A percentile compares a stretch with the other conserved stretches of the same genome.
These are phyloP conservation scores for Bambusicola thoracicus DNA, from an alignment of 2,113 vertebrate species.

Conservation along the genomic window DNA sequence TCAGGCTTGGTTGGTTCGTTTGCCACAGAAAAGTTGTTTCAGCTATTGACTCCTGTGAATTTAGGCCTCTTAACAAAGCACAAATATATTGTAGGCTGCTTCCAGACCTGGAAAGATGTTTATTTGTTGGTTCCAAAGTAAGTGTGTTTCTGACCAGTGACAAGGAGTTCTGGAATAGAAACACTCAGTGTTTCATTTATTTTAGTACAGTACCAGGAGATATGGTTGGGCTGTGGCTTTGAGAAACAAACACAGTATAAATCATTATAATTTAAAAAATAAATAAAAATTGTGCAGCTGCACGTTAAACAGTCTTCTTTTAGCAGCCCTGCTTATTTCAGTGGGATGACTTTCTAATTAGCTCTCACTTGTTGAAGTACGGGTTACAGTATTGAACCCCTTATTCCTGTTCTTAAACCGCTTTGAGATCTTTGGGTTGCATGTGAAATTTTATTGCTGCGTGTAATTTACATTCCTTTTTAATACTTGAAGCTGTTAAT, in stretches of 20 bases:
- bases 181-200: not conserved
- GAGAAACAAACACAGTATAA: not conserved
- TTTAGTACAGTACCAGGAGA: not conserved
- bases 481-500: not conserved
- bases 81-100: not conserved
- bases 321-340: not conserved
- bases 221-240: not conserved
- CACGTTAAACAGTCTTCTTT: not conserved
- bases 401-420: not conserved
- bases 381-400: not conserved
- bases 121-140: not conserved
- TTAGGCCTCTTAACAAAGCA: not conserved
- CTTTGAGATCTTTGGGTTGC: not conserved
- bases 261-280: not conserved
- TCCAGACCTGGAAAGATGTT: not conserved
- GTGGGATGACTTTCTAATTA: not conserved
- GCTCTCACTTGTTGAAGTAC: not conserved
- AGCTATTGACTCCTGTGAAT: not conserved
- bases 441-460: not conserved
- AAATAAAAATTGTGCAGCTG: not conserved
- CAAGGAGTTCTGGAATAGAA: not conserved
- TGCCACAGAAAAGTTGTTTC: not conserved
- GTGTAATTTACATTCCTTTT: not conserved
- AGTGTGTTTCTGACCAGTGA: not conserved
- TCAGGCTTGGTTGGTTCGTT: fast-evolving